Conservation (phyloP, 1,140 invertebrate species). For the Drosophila equinoxialis region DNA sequence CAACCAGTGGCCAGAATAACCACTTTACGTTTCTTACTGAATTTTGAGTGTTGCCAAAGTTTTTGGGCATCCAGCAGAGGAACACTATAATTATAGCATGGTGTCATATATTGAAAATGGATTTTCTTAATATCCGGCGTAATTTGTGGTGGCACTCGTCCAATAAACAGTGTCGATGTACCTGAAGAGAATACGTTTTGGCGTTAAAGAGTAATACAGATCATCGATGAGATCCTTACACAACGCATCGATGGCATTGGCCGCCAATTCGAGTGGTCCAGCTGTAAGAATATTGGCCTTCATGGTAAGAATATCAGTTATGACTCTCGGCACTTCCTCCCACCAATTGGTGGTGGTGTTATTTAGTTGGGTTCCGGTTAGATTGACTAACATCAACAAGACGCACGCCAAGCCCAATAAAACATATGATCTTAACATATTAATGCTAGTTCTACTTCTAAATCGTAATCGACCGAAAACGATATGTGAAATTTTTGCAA, state of each 20-base stretch:
- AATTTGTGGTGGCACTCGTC: slow-evolving; percentile 49
- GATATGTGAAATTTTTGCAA: not conserved
- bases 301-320: slow-evolving; percentile 52
- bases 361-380: not conserved
- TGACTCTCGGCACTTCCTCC: slow-evolving; percentile 39
- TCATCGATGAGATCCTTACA: slow-evolving; percentile 34
- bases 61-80: slow-evolving; percentile 55
- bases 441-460: slow-evolving; percentile 3
- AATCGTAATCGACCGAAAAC: not conserved
- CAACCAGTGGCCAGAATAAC: slow-evolving; percentile 72
- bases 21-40: slow-evolving; percentile 56
- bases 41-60: slow-evolving; percentile 61
- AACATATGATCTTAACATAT: slow-evolving; percentile 10
- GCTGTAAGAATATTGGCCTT: slow-evolving; percentile 60
- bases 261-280: slow-evolving; percentile 49
- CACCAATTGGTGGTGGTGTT: slow-evolving; percentile 40
- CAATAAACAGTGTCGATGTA: slow-evolving; percentile 57
- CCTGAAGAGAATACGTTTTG: slow-evolving; percentile 30
- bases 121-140: slow-evolving; percentile 69
- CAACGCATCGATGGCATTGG: slow-evolving; percentile 49
- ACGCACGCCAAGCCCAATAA: not conserved
- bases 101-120: slow-evolving; percentile 73
- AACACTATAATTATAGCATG: slow-evolving; percentile 65
- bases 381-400: not conserved
- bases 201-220: too few species aligned